These are phyloP conservation scores for Leptinotarsa tumamoca DNA, from an alignment of 2,888 invertebrate genomes.

Conservation along the genomic window DNA sequence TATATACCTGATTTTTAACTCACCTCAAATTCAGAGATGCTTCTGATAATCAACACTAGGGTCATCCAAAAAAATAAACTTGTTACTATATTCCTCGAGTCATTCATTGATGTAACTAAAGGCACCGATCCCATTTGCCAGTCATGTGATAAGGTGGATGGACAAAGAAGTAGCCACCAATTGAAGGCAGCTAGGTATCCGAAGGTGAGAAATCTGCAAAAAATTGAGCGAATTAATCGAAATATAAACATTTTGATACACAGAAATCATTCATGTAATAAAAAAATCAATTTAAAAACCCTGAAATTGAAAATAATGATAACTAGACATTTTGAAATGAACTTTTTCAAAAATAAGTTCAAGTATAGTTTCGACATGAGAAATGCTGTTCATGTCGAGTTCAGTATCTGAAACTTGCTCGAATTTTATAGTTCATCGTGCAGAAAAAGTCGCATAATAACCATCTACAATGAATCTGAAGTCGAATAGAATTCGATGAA, in stretches of 20 bases:
- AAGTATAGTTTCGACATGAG: too few relatives aligned
- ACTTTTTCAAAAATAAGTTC: too few relatives aligned
- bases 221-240: constrained; percentile 22
- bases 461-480: too few relatives aligned
- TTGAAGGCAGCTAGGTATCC: constrained; percentile 86
- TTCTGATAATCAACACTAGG: constrained; percentile 72
- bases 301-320: too few relatives aligned
- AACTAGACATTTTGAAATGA: too few relatives aligned
- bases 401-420: too few relatives aligned
- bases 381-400: too few relatives aligned
- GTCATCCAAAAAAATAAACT: constrained; percentile 76
- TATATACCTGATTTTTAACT: constrained; percentile 39
- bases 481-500: too few relatives aligned
- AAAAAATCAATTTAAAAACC: too few relatives aligned
- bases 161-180: constrained; percentile 84
- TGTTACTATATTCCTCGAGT: constrained; percentile 80
- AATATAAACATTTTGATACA: neutral
- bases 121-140: constrained; percentile 94
- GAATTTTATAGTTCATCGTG: too few relatives aligned
- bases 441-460: too few relatives aligned
- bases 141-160: constrained; percentile 83
- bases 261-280: too few relatives aligned
- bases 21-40: constrained; percentile 78
- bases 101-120: constrained; percentile 78
- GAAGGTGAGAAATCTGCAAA: constrained; percentile 81